Conservation (phyloP, 1,140 invertebrate species). For the Oppia nitens region DNA sequence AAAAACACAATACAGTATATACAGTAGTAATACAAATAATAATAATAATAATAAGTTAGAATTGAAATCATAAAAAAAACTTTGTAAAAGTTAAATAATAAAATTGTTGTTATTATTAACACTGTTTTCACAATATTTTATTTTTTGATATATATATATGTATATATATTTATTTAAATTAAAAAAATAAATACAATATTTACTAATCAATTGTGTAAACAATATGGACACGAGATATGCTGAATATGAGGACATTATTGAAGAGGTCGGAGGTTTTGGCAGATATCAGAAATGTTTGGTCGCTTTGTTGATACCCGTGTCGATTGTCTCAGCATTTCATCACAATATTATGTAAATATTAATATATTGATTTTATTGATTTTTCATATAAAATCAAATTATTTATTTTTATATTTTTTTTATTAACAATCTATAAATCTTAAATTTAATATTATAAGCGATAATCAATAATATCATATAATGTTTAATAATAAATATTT, state of each 20-base stretch:
- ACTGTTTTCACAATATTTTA: no score
- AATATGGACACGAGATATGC: neutral
- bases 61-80: no score
- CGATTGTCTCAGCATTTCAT: conserved; percentile 5
- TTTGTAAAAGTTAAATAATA: no score
- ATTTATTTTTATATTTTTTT: neutral
- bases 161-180: neutral
- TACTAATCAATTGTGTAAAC: neutral
- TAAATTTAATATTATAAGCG: neutral
- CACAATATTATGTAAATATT: neutral
- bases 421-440: neutral
- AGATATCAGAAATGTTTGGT: conserved; percentile 10
- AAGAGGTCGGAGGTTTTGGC: conserved; percentile 9
- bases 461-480: no score
- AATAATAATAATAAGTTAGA: no score
- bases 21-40: no score
- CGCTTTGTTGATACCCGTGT: conserved; percentile 4
- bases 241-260: conserved; percentile 10
- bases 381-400: neutral
- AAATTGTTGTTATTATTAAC: no score
- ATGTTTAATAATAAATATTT: no score
- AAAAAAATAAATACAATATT: neutral
- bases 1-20: no score
- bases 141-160: no score
- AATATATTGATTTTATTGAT: neutral